Evolutionary conservation across 2,113 vertebrate genomes (phyloP).

Genomic region (Arothron firmamentum): DNA sequence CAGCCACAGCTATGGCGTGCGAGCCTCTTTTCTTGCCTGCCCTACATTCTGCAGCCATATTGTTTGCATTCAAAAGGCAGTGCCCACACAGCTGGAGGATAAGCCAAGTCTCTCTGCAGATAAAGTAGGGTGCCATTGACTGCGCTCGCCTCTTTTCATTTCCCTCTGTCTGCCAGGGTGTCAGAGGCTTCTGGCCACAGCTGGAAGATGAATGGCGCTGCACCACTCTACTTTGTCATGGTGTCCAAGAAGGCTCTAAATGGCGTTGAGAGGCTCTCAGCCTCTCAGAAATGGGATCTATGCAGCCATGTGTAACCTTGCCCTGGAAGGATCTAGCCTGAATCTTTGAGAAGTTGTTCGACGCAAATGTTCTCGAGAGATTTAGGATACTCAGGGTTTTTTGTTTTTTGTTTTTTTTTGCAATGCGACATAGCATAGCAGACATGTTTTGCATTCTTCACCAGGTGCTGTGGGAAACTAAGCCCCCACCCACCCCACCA

Average conservation of each 20-base stretch:
- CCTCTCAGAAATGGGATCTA: constrained; percentile 55
- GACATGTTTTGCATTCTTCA: no score
- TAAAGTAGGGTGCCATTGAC: constrained; percentile 52
- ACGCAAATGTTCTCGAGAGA: constrained; percentile 27
- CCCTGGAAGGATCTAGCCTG: constrained; percentile 17
- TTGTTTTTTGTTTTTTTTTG: background rate
- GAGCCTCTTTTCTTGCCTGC: constrained; percentile 48
- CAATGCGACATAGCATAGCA: background rate
- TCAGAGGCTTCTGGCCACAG: constrained; percentile 66
- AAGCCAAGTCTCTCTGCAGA: constrained; percentile 64
- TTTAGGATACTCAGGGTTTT: constrained; percentile 6
- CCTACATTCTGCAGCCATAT: constrained; percentile 65
- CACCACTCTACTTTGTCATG: constrained; percentile 69
- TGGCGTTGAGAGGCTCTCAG: constrained; percentile 65
- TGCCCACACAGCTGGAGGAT: constrained; percentile 68
- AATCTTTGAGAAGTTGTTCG: constrained; percentile 34
- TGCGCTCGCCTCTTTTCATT: constrained; percentile 66
- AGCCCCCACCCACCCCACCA: no score
- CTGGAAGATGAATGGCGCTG: constrained; percentile 71
- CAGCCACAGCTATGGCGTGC: constrained; percentile 26
- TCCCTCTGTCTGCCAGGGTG: constrained; percentile 63
- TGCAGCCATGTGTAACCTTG: constrained; percentile 53
- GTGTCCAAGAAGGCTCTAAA: constrained; percentile 65
- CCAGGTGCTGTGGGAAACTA: no score
- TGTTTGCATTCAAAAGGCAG: constrained; percentile 66